Conservation (phyloP, 2,888 invertebrate genomes). For the Amaurobius ferox region DNA sequence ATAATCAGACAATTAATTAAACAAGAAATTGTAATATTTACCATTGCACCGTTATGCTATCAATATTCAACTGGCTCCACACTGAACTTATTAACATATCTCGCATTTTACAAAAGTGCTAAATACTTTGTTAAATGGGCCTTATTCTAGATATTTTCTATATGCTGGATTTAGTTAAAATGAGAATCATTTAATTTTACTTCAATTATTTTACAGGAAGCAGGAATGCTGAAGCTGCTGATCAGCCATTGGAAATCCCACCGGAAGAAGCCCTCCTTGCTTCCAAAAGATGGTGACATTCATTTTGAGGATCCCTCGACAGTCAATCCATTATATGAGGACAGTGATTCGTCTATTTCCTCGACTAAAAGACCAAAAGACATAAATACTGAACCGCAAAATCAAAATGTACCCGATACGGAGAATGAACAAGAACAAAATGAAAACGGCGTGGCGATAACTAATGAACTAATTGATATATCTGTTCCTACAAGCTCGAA, state of each 20-base stretch:
- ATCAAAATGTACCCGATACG: background rate
- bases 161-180: no score
- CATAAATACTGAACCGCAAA: background rate
- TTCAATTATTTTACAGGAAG: no score
- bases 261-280: conserved; percentile 40
- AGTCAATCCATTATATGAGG: conserved; percentile 50
- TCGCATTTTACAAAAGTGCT: no score
- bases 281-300: conserved; percentile 42
- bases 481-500: background rate
- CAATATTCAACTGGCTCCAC: no score
- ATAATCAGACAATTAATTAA: no score
- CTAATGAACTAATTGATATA: background rate
- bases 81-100: no score
- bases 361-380: background rate
- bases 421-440: background rate
- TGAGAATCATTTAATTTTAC: no score
- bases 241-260: conserved; percentile 62
- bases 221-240: conserved; percentile 60
- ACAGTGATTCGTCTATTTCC: conserved; percentile 37
- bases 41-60: no score
- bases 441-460: background rate
- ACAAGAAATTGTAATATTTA: no score
- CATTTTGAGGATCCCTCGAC: conserved; percentile 39
- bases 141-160: no score
- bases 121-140: no score